Conservation (phyloP, 2,888 invertebrate species). For the Conus canariensis region DNA sequence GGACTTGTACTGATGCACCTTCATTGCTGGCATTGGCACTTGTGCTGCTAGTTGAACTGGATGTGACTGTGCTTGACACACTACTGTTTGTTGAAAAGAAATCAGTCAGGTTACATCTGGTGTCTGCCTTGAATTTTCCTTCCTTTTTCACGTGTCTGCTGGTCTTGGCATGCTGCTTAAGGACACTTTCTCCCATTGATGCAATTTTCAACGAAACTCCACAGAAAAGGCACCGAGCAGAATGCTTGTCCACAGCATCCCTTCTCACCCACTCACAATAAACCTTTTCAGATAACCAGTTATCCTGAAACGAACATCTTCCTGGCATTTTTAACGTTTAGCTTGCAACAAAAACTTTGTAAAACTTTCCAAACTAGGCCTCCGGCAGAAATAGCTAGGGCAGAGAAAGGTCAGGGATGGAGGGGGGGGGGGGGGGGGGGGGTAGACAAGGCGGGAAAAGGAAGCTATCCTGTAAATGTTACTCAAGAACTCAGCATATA, state of each 20-base stretch:
- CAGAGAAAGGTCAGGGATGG: too few species aligned
- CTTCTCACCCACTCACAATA: constrained; percentile 11
- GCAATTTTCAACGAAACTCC: background rate
- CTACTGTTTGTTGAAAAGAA: background rate
- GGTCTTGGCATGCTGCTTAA: constrained; percentile 11
- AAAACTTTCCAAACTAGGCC: constrained; percentile 4
- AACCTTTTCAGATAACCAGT: background rate
- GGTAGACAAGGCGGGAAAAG: too few species aligned
- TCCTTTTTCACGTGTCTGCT: constrained; percentile 11
- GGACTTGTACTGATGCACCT: background rate
- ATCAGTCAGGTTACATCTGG: constrained; percentile 14
- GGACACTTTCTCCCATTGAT: constrained; percentile 1
- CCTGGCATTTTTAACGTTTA: constrained; percentile 5
- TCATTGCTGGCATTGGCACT: background rate
- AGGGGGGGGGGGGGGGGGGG: too few species aligned
- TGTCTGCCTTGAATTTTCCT: constrained; percentile 2
- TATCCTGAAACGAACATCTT: background rate
- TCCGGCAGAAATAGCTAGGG: background rate
- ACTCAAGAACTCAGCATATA: too few species aligned
- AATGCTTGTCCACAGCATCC: background rate
- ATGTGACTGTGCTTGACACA: constrained; percentile 1
- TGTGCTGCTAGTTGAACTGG: background rate
- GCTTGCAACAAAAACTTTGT: background rate
- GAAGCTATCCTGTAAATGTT: too few species aligned
- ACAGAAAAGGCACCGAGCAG: background rate